Base-by-base conservation (phyloP, 2,113 vertebrate genomes). In the Pseudopodoces humilis region DNA sequence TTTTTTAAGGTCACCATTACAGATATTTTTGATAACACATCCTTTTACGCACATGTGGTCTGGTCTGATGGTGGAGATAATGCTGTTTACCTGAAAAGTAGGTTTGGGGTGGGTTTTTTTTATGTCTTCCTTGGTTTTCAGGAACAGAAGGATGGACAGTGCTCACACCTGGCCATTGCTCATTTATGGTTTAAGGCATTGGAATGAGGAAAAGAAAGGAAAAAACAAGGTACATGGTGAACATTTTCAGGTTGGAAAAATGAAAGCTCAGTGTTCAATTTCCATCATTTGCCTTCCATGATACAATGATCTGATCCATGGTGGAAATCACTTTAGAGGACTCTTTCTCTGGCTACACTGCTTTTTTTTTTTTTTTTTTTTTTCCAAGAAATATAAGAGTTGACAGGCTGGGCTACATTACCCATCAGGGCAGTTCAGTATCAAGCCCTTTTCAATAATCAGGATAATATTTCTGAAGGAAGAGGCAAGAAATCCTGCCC, bases 1-100 rank as follows among this genome's bases (percentile, higher is more conserved):
- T 68, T 92, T 95, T 96, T 97, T 96, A 97, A 97, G 95, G 95
- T 96, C 96, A 97, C 95, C 96, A 95, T 93, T 94, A 84, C 11
- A 96, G 95, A 96, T 96, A 96, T 96, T 97, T 97, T 96, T 95
- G 96, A 97, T 94, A 97, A 79, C 86, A 96, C 96, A 97, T 96
- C 95, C 95, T 97, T 91, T 96, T 95, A 90, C 77, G 83, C 1
- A 53, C 76, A 53, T 79, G 96, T 95, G 95, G 80, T 93, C 83
- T 95, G 69, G 60, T 82, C 69, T 95, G 92, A 96, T 6, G 37
- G 53, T 58, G 60, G 37, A 97, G 95, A 93, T 96, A 92, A 90
- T 62, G 80, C 39, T 96, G 93, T 96, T 96, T 96, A 94, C 80
- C 90, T 95, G 92, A 94, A 93, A 27, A 95, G 62, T 35, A 77